Evolutionary conservation across 2,888 invertebrate species (phyloP), one percentile per base, ranked within the genome.

Genomic region (Leistus spinibarbis): DNA sequence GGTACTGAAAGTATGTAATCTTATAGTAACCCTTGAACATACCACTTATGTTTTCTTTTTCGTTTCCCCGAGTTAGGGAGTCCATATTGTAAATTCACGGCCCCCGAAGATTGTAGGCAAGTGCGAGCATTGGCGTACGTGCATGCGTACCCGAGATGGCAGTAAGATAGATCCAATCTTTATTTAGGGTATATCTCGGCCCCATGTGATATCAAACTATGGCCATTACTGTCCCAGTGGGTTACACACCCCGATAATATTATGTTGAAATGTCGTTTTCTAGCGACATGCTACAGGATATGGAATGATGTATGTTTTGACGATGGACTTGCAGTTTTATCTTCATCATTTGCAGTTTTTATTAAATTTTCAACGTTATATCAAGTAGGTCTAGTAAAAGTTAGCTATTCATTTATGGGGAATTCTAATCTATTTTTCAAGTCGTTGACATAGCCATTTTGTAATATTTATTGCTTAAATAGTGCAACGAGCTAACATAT

Each of bases 161-260:
- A 27, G 40, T 40, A 40, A 40, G 54, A 70, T 7, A 70, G 70
- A 70, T 70, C 70, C 70, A 70, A 70, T 70, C 70, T 70, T 70
- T 70, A 70, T 70, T 70, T 70, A 70, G 70, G 70, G 63, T 54
- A 70, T 70, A 62, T 70, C 70, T 16, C n/a, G 40, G 69, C 23
- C 62, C 69, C 69, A 57, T 60, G 40, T 40, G 69, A 70, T 70
- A 70, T 70, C 70, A 70, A 70, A 70, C 70, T 70, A 60, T 70
- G 54, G 70, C 70, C 17, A 70, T 70, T 70, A 70, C 70, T 70
- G 70, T 63, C 63, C 70, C 70, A 22, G 54, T 20, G 53, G 70
- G 63, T 70, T 69, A 54, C 70, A 13, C 40, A 70, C 70, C 70
- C 70, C 40, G 54, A 70, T 20, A 70, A 70, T 70, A 70, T 70